Conservation (phyloP, 2,113 vertebrate genomes). For the Phrynosoma platyrhinos region DNA sequence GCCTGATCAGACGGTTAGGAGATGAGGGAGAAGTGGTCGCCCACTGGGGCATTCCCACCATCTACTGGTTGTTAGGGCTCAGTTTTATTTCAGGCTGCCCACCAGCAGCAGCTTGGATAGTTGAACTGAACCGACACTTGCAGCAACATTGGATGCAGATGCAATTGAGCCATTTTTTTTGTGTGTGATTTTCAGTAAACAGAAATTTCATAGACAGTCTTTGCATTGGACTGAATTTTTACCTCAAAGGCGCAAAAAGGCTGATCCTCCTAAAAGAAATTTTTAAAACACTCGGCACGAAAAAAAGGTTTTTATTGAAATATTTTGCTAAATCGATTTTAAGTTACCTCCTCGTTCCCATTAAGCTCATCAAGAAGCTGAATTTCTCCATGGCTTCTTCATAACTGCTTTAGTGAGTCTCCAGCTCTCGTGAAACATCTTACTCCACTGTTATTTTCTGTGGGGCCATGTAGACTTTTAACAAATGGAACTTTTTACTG, state of each 20-base stretch:
- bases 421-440: conserved; percentile 66
- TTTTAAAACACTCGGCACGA: conserved; percentile 81
- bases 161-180: conserved; percentile 94
- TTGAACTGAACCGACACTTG: conserved; percentile 83
- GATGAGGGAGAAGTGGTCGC: conserved; percentile 60
- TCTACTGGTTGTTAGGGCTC: conserved; percentile 60
- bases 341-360: conserved; percentile 71
- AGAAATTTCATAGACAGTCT: conserved; percentile 78
- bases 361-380: conserved; percentile 67
- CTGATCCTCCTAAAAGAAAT: conserved; percentile 74
- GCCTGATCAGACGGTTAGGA: conserved; percentile 83
- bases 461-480: conserved; percentile 93
- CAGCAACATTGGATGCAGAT: conserved; percentile 83
- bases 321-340: conserved; percentile 82
- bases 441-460: conserved; percentile 73
- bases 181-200: conserved; percentile 76
- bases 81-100: conserved; percentile 78
- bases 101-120: conserved; percentile 88
- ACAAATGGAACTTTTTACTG: conserved; percentile 93
- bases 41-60: conserved; percentile 40
- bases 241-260: conserved; percentile 83
- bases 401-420: conserved; percentile 76
- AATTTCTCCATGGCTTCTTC: conserved; percentile 67
- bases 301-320: conserved; percentile 77
- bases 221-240: conserved; percentile 88